Base-by-base conservation (phyloP, 2,113 vertebrate genomes). In the Thamnophis sirtalis region DNA sequence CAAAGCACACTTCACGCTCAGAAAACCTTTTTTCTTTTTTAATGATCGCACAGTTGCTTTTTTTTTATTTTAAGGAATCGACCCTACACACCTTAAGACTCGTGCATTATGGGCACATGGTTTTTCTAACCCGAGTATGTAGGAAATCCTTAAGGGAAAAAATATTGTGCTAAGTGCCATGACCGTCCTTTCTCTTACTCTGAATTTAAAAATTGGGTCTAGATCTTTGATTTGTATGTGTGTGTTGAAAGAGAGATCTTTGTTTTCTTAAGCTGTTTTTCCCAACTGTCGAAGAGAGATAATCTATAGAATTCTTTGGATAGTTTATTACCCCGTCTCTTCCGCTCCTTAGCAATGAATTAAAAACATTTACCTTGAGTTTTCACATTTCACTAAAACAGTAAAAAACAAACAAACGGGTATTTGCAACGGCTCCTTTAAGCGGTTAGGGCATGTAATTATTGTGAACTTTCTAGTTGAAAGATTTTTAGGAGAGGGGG, bases 321-420 rank as follows among this genome's bases (percentile, higher is more conserved):
- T 80, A 56, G 24, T 51, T n/a, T 4, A 55, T 22, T 26, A 55
- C 1, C 33, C 49, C 28, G 38, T 43, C 24, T 33, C 55, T 92
- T 17, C 73, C 1, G 87, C 93, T 94, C 93, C 92, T 94, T 94
- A 94, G 91, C 92, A 24, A 19, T 5, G 10, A 63, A 60, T 49
- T 55, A 28, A 43, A 90, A 63, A 8, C 49, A 91, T 93, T 96
- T 91, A 94, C 93, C 93, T 96, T 93, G 95, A 95, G 93, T 94
- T 92, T 93, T 68, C 68, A 4, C 33, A 17, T 91, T 28, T 60
- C n/a, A 92, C 93, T 68, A 68, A 51, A 26, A 50, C 5, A 56
- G 22, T 85, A 93, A 48, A 60, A 92, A 89, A 93, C n/a, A n/a
- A 51, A 9, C 50, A 10, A 9, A 8, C 90, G 94, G 92, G 87